Evolutionary conservation across 53 echinoderm and acorn worm genomes (phyloP), one percentile per base, ranked within the genome.

Genomic region (Temnopleurus reevesii): DNA sequence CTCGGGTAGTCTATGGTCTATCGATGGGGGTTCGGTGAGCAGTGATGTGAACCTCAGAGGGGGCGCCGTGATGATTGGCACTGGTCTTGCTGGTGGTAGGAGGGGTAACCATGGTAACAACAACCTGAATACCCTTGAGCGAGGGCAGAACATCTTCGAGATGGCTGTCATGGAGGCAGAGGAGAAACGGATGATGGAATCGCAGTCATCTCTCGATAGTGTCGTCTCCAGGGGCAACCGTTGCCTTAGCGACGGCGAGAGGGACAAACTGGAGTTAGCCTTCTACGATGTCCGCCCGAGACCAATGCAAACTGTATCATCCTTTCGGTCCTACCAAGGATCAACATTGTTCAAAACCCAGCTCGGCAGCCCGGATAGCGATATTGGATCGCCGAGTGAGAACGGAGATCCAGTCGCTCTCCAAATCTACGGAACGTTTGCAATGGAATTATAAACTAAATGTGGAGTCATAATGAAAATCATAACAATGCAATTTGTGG

Each of bases 341-440:
- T 66, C 86, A 15, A 45, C 54, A 9, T 19, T 71, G 33, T 27
- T 66, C 76, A 86, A 49, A 46, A 45, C 46, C 0, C 53, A 71
- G 31, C 88, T 66, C n/a, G n/a, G 46, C 26, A 85, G 83, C 24
- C 56, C 83, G 18, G 83, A 83, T 2, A 83, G 35, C 83, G 55
- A 83, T 33, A 27, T 30, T 0, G 83, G 57, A 8, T 46, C 71
- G 54, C 45, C 47, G 17, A 17, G 43, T 59, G 34, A 71, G 7
- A 10, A n/a, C 13, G 25, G 10, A 3, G 71, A 71, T 13, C 23
- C 58, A 5, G 24, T 28, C 29, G 27, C 88, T 30, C 65, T 87
- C 30, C 88, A 87, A 23, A 3, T 87, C 23, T 87, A 87, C 34
- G 88, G 88, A 34, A 87, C 88, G 12, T 87, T 87, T 51, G 65